Evolutionary conservation across 2,113 vertebrate species (phyloP).

Genomic region (Dasyprocta punctata): DNA sequence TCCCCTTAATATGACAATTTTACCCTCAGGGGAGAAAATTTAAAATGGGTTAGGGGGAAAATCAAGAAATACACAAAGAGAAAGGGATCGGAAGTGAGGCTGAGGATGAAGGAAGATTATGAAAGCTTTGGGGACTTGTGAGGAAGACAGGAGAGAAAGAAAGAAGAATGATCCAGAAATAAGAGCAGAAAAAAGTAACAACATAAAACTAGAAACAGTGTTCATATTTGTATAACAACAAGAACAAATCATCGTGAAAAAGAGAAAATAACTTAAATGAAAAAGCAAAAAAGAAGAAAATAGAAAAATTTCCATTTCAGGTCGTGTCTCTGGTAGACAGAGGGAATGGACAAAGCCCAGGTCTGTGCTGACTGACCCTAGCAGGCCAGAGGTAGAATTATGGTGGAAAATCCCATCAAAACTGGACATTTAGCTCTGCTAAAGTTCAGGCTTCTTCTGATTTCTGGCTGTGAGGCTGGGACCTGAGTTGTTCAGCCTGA

Average conservation of each 20-base stretch:
- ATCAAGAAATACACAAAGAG: neutral
- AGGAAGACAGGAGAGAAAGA: neutral
- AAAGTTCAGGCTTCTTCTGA: neutral
- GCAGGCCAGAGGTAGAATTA: neutral
- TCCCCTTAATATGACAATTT: neutral
- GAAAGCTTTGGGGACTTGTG: neutral
- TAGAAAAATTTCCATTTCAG: neutral
- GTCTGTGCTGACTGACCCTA: neutral
- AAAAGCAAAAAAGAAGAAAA: neutral
- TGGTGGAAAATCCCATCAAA: neutral
- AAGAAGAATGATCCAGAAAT: neutral
- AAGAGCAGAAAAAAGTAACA: neutral
- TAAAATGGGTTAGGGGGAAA: neutral
- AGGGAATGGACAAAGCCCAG: neutral
- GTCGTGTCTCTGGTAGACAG: neutral
- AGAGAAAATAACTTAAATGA: neutral
- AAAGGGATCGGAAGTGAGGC: neutral
- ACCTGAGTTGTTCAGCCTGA: neutral
- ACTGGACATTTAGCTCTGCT: neutral
- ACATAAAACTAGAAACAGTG: neutral
- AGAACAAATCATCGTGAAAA: neutral
- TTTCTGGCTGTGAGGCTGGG: neutral
- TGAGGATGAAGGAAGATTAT: neutral
- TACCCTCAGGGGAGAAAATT: neutral
- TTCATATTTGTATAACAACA: neutral